Evolutionary conservation across 2,113 vertebrate genomes (phyloP).

Genomic region (Laticauda colubrina): DNA sequence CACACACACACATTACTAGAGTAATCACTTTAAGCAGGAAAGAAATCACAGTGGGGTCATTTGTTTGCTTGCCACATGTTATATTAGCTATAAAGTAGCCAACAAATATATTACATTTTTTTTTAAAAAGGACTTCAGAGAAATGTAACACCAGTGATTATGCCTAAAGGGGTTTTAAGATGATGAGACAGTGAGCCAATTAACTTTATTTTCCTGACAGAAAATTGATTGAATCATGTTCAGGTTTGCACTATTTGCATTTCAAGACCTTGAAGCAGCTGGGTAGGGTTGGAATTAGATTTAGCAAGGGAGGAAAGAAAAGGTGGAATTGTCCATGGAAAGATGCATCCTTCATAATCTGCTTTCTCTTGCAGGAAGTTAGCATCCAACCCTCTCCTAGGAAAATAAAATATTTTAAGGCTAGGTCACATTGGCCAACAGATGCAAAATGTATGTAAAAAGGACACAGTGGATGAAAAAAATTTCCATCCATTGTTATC

Average conservation of each 20-base stretch:
- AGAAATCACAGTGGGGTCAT: too few relatives aligned
- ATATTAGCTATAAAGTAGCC: slow-evolving; percentile 47
- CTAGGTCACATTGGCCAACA: too few relatives aligned
- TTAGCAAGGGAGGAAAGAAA: neutral
- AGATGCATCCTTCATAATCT: slow-evolving; percentile 25
- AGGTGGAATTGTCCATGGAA: slow-evolving; percentile 32
- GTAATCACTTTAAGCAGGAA: too few relatives aligned
- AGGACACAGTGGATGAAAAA: too few relatives aligned
- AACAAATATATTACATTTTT: slow-evolving; percentile 36
- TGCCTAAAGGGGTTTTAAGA: slow-evolving; percentile 61
- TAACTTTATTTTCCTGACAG: slow-evolving; percentile 60
- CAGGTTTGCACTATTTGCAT: slow-evolving; percentile 57
- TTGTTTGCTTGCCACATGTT: slow-evolving; percentile 26
- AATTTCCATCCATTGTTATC: too few relatives aligned
- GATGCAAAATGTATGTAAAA: too few relatives aligned
- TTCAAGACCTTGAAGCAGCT: slow-evolving; percentile 39
- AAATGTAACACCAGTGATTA: slow-evolving; percentile 62
- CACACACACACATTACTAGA: too few relatives aligned
- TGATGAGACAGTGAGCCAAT: slow-evolving; percentile 64
- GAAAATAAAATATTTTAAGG: too few relatives aligned
- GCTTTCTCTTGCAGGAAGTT: slow-evolving; percentile 24
- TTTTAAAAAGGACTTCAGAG: slow-evolving; percentile 57
- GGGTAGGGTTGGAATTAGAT: slow-evolving; percentile 24
- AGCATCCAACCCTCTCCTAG: too few relatives aligned
- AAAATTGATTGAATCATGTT: slow-evolving; percentile 39